Conservation (phyloP, 2,113 vertebrate genomes). For the Campylomormyrus tamandua region DNA sequence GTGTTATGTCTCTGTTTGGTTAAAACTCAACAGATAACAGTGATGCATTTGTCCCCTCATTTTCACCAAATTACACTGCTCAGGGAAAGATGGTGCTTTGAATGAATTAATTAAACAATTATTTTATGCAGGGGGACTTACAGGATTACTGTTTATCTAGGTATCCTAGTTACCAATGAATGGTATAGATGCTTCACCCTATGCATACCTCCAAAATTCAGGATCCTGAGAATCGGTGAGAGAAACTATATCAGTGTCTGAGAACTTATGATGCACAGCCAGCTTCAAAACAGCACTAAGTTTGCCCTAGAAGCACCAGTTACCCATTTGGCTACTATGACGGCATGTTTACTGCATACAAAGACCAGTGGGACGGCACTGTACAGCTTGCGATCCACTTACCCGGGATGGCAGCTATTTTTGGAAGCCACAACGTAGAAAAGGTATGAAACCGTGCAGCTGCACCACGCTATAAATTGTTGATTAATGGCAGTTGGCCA, state of each 20-base stretch:
- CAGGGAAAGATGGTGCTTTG: neutral
- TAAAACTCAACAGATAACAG: neutral
- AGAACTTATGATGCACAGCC: slow-evolving; percentile 13
- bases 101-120: neutral
- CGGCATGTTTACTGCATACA: neutral
- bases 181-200: neutral
- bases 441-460: neutral
- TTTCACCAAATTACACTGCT: neutral
- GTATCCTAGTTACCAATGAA: neutral
- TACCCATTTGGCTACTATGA: neutral
- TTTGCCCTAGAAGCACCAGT: neutral
- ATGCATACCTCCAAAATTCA: neutral
- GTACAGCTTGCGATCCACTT: neutral
- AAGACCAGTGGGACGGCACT: neutral
- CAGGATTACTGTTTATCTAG: neutral
- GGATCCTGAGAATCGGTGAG: neutral
- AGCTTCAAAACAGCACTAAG: neutral
- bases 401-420: neutral
- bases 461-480: neutral
- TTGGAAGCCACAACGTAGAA: neutral
- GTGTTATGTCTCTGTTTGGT: neutral
- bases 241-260: slow-evolving; percentile 1
- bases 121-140: neutral
- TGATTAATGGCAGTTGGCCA: neutral
- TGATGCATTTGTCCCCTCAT: neutral